A percentile compares a stretch with the other conserved stretches of the same genome.
Evolutionary conservation across 2,888 invertebrate species (phyloP).

Genomic region (Rhabditophanes sp.): DNA sequence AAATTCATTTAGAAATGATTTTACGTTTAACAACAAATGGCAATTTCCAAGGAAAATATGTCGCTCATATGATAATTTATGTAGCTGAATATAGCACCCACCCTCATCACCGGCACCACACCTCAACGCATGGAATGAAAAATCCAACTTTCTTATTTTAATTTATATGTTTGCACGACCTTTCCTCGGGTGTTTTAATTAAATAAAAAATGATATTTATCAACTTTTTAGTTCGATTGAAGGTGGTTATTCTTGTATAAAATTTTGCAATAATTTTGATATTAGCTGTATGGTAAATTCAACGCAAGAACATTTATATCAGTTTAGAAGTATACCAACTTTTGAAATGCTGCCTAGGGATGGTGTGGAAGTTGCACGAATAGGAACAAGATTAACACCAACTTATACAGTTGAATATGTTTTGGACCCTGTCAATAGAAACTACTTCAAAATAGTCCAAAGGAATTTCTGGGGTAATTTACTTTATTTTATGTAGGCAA

Average conservation of each 20-base stretch:
- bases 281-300: slow-evolving; percentile 45
- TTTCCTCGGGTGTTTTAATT: not conserved
- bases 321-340: slow-evolving; percentile 46
- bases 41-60: slow-evolving; percentile 46
- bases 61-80: slow-evolving; percentile 46
- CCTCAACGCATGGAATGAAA: too few species aligned
- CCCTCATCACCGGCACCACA: slow-evolving; percentile 6
- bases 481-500: slow-evolving; percentile 8
- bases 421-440: slow-evolving; percentile 42
- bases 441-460: slow-evolving; percentile 44
- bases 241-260: slow-evolving; percentile 41
- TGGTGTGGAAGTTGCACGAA: slow-evolving; percentile 22
- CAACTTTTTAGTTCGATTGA: slow-evolving; percentile 34
- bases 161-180: slow-evolving; percentile 2
- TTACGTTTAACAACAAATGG: slow-evolving; percentile 45
- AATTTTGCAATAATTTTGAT: slow-evolving; percentile 39
- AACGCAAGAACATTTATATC: slow-evolving; percentile 47
- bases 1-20: slow-evolving; percentile 46
- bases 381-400: slow-evolving; percentile 25
- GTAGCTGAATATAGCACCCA: slow-evolving; percentile 40
- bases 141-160: slow-evolving; percentile 1
- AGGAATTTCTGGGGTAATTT: slow-evolving; percentile 42
- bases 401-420: slow-evolving; percentile 44
- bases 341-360: not conserved
- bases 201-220: slow-evolving; percentile 1